Evolutionary conservation across 2,113 vertebrate species (phyloP), one percentile per base, ranked within the genome.

Genomic region (Oncorhynchus keta): DNA sequence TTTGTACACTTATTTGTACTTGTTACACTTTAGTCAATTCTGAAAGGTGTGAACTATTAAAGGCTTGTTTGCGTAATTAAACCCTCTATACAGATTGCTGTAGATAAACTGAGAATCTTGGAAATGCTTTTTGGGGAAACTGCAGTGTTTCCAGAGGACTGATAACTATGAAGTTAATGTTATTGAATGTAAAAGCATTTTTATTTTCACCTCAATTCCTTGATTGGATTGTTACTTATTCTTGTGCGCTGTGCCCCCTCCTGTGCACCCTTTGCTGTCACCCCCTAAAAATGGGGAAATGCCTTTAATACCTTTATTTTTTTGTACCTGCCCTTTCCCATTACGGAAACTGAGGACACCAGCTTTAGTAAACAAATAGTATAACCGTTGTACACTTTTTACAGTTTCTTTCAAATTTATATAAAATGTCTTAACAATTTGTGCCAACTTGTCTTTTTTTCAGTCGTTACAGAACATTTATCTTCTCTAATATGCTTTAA

Each of bases 281-380:
- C 81, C 81, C 91, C 88, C 82, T 90, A 83, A 82, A 86, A 89
- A 91, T 89, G 86, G 91, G 85, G 89, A 91, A 90, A 90, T 87
- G 88, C 55, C 74, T 90, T 93, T 93, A 86, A 84, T 87, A 90
- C 85, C 87, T 87, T 88, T 81, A 64, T 88, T 84, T 87, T 82
- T 91, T 90, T 90, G 84, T 92, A 91, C 86, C 83, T 84, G 79
- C 86, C 84, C 82, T 88, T 82, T 82, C 85, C 81, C 88, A 89
- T 89, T 86, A 79, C 84, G 75, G 80, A 86, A 87, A 90, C 84
- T 85, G 89, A 91, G 86, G 90, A 93, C 91, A 92, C 83, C 89
- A 92, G 91, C 91, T 93, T 93, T 94, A 92, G 90, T 91, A 93
- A 91, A 93, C 87, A 85, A 93, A 91, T 89, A 92, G 90, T 91